A percentile compares a stretch with the other conserved stretches of the same genome.
Evolutionary conservation across 2,888 invertebrate species (phyloP).

Genomic region (Drosophila picticornis): DNA sequence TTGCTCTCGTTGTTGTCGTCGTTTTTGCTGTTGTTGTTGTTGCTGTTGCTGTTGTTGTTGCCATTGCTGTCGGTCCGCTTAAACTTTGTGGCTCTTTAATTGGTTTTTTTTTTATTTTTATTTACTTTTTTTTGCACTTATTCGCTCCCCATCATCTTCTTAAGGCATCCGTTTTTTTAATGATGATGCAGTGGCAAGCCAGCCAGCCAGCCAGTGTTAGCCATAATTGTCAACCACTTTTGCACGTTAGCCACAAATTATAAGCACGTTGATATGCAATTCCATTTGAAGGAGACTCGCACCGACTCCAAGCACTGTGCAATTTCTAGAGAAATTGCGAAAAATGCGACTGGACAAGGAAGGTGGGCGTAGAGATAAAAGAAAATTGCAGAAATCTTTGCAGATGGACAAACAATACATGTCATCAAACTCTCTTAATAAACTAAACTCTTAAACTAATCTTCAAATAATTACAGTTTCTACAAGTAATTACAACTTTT

Average conservation of each 20-base stretch:
- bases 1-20: constrained; percentile 64
- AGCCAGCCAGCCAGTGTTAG: constrained; percentile 38
- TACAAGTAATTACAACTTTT: background rate
- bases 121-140: constrained; percentile 15
- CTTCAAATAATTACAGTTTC: background rate
- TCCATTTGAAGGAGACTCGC: constrained; percentile 29
- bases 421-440: background rate
- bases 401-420: background rate
- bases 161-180: constrained; percentile 70
- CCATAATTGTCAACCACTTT: constrained; percentile 76
- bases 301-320: constrained; percentile 1
- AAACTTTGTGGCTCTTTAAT: constrained; percentile 81
- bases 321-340: constrained; percentile 21
- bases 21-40: constrained; percentile 22
- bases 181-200: constrained; percentile 69
- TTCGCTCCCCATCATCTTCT: constrained; percentile 66
- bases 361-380: background rate
- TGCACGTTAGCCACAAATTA: constrained; percentile 76
- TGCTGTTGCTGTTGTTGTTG: constrained; percentile 34
- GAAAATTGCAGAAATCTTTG: background rate
- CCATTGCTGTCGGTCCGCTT: constrained; percentile 62
- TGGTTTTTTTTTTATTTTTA: constrained; percentile 65
- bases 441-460: background rate
- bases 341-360: background rate
- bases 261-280: constrained; percentile 63